phyloP scores from a whole-genome alignment of 2,113 vertebrate species.

The Hyla sarda region DNA sequence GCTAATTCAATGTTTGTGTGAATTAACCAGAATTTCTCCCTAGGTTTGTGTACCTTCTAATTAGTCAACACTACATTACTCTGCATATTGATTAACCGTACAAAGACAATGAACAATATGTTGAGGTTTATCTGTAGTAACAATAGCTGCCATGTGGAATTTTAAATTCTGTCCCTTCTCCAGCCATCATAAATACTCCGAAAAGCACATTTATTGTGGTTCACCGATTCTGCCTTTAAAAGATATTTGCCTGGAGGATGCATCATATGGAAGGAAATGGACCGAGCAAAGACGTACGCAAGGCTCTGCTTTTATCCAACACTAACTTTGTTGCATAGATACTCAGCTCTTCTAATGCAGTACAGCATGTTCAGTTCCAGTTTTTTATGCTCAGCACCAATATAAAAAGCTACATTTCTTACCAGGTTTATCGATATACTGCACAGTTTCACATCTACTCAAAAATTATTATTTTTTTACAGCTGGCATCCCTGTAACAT shows the following conservation, averaged over 20 bases:
- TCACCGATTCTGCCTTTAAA: slow-evolving; percentile 42
- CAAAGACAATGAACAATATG: neutral
- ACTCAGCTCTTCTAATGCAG: slow-evolving; percentile 4
- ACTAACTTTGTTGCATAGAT: slow-evolving; percentile 15
- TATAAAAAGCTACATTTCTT: neutral
- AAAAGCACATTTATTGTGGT: slow-evolving; percentile 39
- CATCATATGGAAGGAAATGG: slow-evolving; percentile 47
- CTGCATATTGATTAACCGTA: slow-evolving; percentile 21
- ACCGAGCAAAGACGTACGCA: slow-evolving; percentile 15
- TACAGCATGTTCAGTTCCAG: slow-evolving; percentile 10
- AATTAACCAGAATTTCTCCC: neutral
- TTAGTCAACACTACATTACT: neutral
- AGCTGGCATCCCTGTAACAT: neutral
- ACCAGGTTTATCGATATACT: neutral
- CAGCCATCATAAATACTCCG: slow-evolving; percentile 37
- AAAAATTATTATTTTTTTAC: neutral
- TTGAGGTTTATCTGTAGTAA: slow-evolving; percentile 24
- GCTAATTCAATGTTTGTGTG: neutral
- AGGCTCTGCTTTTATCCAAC: slow-evolving; percentile 28
- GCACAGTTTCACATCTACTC: neutral
- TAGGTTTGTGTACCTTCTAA: neutral
- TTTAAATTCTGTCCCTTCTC: slow-evolving; percentile 28
- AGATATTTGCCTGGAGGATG: slow-evolving; percentile 51
- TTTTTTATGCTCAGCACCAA: neutral
- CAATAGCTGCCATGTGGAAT: slow-evolving; percentile 35